Percentiles rank a stretch among this genome's conserved stretches.
Evolutionary conservation across 2,888 invertebrate genomes (phyloP).

Genomic region (Aromia moschata): DNA sequence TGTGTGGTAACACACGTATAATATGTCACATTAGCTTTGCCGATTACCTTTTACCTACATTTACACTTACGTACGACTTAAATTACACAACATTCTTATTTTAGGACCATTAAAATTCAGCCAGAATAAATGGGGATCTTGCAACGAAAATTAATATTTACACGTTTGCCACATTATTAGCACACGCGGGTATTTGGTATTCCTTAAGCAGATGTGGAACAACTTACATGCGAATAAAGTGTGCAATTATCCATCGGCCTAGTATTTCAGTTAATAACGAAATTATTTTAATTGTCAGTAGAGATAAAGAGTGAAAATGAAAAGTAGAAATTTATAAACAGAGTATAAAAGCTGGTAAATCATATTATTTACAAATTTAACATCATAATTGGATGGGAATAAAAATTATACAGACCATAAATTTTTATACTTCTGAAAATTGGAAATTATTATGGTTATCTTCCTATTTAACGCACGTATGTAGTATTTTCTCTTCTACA

Average conservation of each 20-base stretch:
- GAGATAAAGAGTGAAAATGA: background rate
- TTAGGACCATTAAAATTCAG: conserved; percentile 10
- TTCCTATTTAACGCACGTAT: no score
- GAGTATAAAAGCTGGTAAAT: no score
- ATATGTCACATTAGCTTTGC: background rate
- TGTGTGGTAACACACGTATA: background rate
- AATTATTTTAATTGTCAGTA: background rate
- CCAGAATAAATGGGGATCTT: conserved; percentile 2
- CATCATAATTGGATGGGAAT: no score
- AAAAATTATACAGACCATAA: no score
- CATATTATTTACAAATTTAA: no score
- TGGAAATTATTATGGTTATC: no score
- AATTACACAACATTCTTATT: conserved; percentile 5
- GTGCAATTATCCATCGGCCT: background rate
- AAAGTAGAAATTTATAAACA: no score
- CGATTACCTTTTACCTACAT: conserved; percentile 7
- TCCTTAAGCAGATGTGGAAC: background rate
- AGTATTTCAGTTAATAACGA: background rate
- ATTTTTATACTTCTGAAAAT: no score
- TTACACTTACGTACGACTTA: background rate
- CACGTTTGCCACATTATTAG: background rate
- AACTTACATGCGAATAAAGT: background rate
- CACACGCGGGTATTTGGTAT: background rate
- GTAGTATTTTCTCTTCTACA: no score
- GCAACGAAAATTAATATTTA: conserved; percentile 10